phyloP scores from a whole-genome alignment of 2,888 invertebrate genomes.

The Eristalis intricaria region DNA sequence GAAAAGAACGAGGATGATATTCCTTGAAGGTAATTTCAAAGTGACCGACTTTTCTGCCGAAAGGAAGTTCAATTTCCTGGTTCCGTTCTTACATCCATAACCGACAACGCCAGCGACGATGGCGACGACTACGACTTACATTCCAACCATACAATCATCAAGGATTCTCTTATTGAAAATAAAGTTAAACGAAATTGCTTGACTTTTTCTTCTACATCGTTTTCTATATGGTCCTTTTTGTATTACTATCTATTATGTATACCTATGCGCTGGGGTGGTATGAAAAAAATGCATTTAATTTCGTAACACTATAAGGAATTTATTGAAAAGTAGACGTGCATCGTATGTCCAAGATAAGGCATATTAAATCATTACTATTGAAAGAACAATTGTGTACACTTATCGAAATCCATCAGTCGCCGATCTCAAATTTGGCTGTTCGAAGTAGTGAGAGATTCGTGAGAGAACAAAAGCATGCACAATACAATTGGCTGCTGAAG shows the following conservation, averaged over 20 bases:
- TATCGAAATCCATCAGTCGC: no score
- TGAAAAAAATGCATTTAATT: constrained; percentile 35
- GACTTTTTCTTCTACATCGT: constrained; percentile 11
- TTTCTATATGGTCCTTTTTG: background rate
- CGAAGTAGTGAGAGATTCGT: no score
- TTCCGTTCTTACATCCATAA: constrained; percentile 56
- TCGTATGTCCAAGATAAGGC: no score
- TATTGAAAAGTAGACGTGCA: no score
- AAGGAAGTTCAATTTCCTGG: constrained; percentile 71
- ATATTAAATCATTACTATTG: no score
- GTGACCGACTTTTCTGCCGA: constrained; percentile 66
- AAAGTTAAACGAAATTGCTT: constrained; percentile 64
- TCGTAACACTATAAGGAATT: no score
- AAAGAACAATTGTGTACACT: no score
- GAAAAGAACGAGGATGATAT: constrained; percentile 14
- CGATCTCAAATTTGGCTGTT: no score
- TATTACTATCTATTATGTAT: background rate
- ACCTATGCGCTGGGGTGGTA: background rate
- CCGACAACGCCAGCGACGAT: background rate
- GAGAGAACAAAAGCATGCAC: no score
- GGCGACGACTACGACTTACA: constrained; percentile 42
- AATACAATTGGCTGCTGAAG: no score
- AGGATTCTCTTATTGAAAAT: constrained; percentile 69
- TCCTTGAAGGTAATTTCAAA: constrained; percentile 58
- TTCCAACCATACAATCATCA: constrained; percentile 62